A percentile compares a stretch with the other conserved stretches of the same genome.
Evolutionary conservation across 1,140 invertebrate genomes (phyloP).

Genomic region (Lepidurus packardi): DNA sequence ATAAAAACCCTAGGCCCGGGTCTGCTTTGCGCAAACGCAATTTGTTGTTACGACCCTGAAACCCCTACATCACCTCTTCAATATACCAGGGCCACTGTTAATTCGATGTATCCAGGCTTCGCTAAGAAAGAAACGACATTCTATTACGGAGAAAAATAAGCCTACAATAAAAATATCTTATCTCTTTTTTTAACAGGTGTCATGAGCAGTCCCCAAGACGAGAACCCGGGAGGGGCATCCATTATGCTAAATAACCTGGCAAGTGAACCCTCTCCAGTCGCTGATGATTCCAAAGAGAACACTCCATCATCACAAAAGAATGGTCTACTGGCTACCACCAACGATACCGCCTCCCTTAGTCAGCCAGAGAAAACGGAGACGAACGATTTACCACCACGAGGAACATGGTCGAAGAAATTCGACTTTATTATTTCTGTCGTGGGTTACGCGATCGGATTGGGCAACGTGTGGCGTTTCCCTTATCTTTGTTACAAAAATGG

Average conservation of each 20-base stretch:
- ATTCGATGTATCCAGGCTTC: background rate
- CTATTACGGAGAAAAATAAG: background rate
- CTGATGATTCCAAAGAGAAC: background rate
- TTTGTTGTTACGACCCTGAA: background rate
- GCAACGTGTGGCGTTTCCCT: conserved; percentile 51
- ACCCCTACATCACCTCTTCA: background rate
- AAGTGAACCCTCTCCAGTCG: background rate
- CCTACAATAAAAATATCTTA: background rate
- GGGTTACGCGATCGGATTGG: conserved; percentile 51
- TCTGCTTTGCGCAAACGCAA: background rate
- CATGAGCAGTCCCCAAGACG: background rate
- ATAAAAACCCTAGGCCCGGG: conserved; percentile 8
- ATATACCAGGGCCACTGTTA: background rate
- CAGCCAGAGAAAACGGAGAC: background rate
- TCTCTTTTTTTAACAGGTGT: background rate
- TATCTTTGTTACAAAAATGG: conserved; percentile 36
- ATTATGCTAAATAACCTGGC: background rate
- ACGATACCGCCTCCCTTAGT: background rate
- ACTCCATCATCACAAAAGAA: background rate
- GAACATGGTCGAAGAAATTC: conserved; percentile 49
- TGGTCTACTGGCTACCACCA: background rate
- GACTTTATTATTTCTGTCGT: conserved; percentile 51
- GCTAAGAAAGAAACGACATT: background rate
- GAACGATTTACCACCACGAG: conserved; percentile 39
- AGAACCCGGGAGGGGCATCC: background rate